phyloP scores from a whole-genome alignment of 2,797 vertebrate genomes.

The Takifugu ocellatus region DNA sequence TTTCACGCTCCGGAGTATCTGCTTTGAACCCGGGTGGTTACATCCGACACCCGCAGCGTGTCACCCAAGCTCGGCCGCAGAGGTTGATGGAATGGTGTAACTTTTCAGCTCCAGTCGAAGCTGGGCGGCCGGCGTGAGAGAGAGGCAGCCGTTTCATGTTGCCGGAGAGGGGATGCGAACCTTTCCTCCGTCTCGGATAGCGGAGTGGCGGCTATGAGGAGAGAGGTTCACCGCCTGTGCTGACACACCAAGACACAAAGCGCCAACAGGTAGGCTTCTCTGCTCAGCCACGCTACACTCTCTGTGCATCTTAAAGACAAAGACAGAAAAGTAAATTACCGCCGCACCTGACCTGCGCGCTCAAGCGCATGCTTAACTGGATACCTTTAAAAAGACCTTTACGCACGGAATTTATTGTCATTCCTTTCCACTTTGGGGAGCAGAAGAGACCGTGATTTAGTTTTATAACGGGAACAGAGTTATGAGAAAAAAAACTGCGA shows the following conservation, averaged over 20 bases:
- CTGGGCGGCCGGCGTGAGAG: conserved; percentile 45
- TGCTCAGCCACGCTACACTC: neutral
- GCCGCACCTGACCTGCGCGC: conserved; percentile 7
- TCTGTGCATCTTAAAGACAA: neutral
- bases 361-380: neutral
- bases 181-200: conserved; percentile 59
- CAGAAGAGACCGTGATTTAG: conserved; percentile 2
- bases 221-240: conserved; percentile 62
- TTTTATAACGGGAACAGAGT: conserved; percentile 15
- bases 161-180: conserved; percentile 60
- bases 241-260: conserved; percentile 64
- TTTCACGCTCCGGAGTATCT: conserved; percentile 22
- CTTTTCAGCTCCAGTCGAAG: conserved; percentile 51
- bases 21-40: conserved; percentile 31
- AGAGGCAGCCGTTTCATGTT: conserved; percentile 45
- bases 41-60: conserved; percentile 13
- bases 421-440: conserved; percentile 4
- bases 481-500: conserved; percentile 4
- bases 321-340: conserved; percentile 11
- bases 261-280: conserved; percentile 75
- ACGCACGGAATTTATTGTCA: conserved; percentile 22
- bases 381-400: conserved; percentile 21
- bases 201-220: conserved; percentile 66
- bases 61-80: conserved; percentile 10
- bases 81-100: conserved; percentile 60